These are phyloP conservation scores for Calyptomena viridis DNA, from an alignment of 2,113 vertebrate genomes.

Conservation along the genomic window DNA sequence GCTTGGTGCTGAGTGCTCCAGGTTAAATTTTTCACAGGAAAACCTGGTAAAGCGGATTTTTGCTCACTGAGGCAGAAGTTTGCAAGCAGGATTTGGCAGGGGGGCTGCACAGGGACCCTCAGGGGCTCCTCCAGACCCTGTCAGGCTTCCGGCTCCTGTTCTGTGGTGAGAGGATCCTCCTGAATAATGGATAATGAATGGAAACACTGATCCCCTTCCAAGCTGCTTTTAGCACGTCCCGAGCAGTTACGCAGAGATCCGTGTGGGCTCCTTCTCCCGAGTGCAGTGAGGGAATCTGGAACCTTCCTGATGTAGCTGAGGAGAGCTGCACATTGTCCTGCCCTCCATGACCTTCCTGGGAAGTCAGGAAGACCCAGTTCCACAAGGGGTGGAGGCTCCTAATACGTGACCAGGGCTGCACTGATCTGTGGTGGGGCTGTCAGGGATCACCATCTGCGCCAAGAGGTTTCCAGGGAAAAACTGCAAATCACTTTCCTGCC, in stretches of 20 bases:
- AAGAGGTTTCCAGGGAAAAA: background rate
- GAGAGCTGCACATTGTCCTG: background rate
- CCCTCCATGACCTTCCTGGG: background rate
- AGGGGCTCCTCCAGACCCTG: background rate
- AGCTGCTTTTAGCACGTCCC: background rate
- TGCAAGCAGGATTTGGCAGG: background rate
- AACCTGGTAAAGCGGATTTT: background rate
- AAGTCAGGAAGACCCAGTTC: background rate
- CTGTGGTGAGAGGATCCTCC: background rate
- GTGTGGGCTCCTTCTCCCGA: background rate
- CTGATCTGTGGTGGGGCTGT: accelerated
- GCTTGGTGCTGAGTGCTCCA: background rate
- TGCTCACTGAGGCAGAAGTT: background rate
- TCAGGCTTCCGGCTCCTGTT: background rate
- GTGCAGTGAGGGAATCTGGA: background rate
- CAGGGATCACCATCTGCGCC: background rate
- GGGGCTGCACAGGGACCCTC: background rate
- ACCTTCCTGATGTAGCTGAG: background rate
- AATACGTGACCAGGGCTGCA: accelerated
- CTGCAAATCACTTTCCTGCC: background rate
- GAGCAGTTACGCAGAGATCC: accelerated
- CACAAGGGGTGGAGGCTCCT: background rate
- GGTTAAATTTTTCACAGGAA: background rate
- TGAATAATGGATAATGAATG: background rate
- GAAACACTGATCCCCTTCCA: background rate